Base-by-base conservation (phyloP, 2,888 invertebrate genomes). In the Pyrochroa serraticornis region DNA sequence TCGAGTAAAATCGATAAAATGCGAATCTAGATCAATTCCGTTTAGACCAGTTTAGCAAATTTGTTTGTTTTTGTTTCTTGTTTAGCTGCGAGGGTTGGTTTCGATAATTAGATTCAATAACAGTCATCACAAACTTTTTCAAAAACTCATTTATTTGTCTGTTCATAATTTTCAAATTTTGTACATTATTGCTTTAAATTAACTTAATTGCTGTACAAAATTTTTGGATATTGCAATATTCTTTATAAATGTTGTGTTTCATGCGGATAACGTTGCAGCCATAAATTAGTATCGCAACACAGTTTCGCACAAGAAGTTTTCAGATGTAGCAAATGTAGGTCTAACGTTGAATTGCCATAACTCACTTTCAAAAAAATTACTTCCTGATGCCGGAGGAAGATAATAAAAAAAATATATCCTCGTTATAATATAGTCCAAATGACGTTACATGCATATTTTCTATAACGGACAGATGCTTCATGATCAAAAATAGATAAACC, bases 41-140 rank as follows among this genome's bases (percentile, higher is more conserved):
- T 2, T 22, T 5, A n/a, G 22, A 22, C 22, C 5, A 22, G 22
- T 22, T 22, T 22, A 22, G 22, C 22, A 22, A 22, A 22, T 22
- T 5, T 22, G 5, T 22, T n/a, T 22, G 22, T 22, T 22, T 2
- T 22, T n/a, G n/a, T 22, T 22, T 22, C 22, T 22, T 22, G 5
- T 22, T 22, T 22, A 22, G 22, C 5, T 22, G 22, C 22, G 5
- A 5, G 22, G 22, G 22, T 22, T 22, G 22, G 22, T 49, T 44
- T 33, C 56, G 44, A 56, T 56, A 56, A 56, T 56, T 44, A 49
- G 43, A 49, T 49, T 38, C 56, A 56, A 49, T 67, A 60, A 64
- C 72, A 71, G n/a, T n/a, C n/a, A n/a, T n/a, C 71, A 70, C 72
- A 71, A 68, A 65, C 64, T 65, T 68, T 66, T 64, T 65, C 66